Evolutionary conservation across 2,888 invertebrate species (phyloP).

Genomic region (Brassicogethes aeneus): DNA sequence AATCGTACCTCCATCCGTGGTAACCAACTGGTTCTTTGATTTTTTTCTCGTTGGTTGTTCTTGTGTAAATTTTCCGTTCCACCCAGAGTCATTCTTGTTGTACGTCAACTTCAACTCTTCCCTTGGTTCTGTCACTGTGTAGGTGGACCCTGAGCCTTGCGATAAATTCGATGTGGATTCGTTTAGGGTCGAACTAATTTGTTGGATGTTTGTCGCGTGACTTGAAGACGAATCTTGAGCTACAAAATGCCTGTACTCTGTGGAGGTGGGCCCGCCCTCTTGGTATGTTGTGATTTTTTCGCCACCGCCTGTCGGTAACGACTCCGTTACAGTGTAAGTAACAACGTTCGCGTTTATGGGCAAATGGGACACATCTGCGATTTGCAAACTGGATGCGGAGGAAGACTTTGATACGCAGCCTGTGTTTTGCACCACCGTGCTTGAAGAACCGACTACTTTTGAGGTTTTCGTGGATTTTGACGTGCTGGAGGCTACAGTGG

Average conservation of each 20-base stretch:
- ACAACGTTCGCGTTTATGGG: slow-evolving; percentile 32
- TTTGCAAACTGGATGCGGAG: slow-evolving; percentile 36
- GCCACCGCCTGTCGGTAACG: slow-evolving; percentile 34
- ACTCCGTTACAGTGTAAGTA: slow-evolving; percentile 36
- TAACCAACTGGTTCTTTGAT: slow-evolving; percentile 13
- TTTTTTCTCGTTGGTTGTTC: slow-evolving; percentile 29
- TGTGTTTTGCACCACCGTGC: slow-evolving; percentile 14
- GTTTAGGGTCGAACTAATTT: slow-evolving; percentile 35
- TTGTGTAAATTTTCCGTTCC: slow-evolving; percentile 43
- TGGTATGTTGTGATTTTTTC: slow-evolving; percentile 38
- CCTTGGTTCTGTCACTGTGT: slow-evolving; percentile 38
- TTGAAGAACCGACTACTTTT: slow-evolving; percentile 18
- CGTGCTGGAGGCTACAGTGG: slow-evolving; percentile 19
- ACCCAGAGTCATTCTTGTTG: slow-evolving; percentile 40
- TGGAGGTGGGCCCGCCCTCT: slow-evolving; percentile 32
- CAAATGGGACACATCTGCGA: slow-evolving; percentile 38
- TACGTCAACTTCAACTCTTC: slow-evolving; percentile 34
- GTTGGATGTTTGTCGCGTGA: slow-evolving; percentile 31
- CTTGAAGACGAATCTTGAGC: slow-evolving; percentile 25
- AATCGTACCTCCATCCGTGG: slow-evolving; percentile 16
- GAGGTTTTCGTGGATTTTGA: slow-evolving; percentile 23
- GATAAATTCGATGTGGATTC: slow-evolving; percentile 35
- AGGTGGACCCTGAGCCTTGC: slow-evolving; percentile 32
- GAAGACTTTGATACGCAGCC: slow-evolving; percentile 33
- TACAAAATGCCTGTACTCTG: slow-evolving; percentile 37